phyloP scores from a whole-genome alignment of 2,797 vertebrate species.

The Odontamblyopus rebecca region DNA sequence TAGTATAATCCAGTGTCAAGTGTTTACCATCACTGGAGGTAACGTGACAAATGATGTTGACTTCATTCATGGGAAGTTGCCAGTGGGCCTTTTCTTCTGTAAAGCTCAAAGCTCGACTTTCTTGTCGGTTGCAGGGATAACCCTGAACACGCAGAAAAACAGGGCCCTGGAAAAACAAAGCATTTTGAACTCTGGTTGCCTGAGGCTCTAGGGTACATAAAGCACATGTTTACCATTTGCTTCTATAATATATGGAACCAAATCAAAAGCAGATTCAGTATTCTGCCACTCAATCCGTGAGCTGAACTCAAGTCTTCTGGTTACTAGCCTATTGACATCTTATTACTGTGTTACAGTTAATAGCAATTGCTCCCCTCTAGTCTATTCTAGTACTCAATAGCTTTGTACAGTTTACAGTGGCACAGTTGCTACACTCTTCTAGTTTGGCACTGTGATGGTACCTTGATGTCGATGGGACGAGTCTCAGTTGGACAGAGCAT shows the following conservation, averaged over 20 bases:
- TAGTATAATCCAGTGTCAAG: not conserved
- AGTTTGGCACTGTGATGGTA: constrained; percentile 46
- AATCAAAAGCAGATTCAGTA: too few species aligned
- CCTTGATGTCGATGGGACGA: constrained; percentile 85
- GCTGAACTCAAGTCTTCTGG: too few species aligned
- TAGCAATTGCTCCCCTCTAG: too few species aligned
- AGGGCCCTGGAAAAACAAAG: constrained; percentile 82
- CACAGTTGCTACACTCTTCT: too few species aligned
- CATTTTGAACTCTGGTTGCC: not conserved
- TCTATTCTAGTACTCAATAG: too few species aligned
- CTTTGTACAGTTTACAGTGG: too few species aligned
- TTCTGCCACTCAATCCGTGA: too few species aligned
- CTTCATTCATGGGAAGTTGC: constrained; percentile 89
- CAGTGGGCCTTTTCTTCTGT: constrained; percentile 89
- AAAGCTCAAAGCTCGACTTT: constrained; percentile 88
- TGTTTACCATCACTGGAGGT: constrained; percentile 82
- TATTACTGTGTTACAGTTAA: too few species aligned
- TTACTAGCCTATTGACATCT: too few species aligned
- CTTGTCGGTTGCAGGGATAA: constrained; percentile 82
- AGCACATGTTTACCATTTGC: too few species aligned
- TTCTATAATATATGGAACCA: too few species aligned
- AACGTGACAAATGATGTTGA: constrained; percentile 91
- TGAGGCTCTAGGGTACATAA: not conserved
- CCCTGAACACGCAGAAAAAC: constrained; percentile 85
- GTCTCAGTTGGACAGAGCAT: constrained; percentile 89